These are phyloP conservation scores for Macrophya annulata DNA, from an alignment of 2,888 invertebrate species.

Conservation along the genomic window DNA sequence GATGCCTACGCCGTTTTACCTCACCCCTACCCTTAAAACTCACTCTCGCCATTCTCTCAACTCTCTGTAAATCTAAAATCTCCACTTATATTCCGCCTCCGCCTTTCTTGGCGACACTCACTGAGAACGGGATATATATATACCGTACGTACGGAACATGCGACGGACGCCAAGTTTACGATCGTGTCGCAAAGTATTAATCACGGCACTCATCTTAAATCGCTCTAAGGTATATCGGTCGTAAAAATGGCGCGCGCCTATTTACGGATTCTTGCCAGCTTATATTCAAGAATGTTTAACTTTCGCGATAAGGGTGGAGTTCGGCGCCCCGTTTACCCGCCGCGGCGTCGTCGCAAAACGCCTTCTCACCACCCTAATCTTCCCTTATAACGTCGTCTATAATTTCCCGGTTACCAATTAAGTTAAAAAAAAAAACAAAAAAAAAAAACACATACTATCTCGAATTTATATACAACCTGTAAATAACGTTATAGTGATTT, in stretches of 20 bases:
- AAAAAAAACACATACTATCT: constrained; percentile 5
- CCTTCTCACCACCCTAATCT: not conserved
- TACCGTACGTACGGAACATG: no score
- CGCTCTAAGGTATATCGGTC: constrained; percentile 70
- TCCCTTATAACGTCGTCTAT: not conserved
- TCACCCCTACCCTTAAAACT: constrained; percentile 33
- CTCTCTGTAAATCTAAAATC: not conserved
- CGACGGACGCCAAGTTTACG: constrained; percentile 76
- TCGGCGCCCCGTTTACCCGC: constrained; percentile 2
- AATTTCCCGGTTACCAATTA: constrained; percentile 26
- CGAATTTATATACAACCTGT: not conserved
- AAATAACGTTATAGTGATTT: not conserved
- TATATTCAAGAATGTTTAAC: constrained; percentile 58
- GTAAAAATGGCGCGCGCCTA: constrained; percentile 71
- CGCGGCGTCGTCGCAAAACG: constrained; percentile 39
- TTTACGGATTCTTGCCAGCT: constrained; percentile 70
- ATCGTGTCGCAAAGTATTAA: constrained; percentile 77
- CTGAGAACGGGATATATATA: no score
- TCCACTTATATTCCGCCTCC: constrained; percentile 46
- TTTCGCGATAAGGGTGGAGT: constrained; percentile 44
- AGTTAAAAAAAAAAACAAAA: constrained; percentile 17
- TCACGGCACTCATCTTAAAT: constrained; percentile 75
- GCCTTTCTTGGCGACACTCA: constrained; percentile 35
- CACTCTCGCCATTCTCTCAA: constrained; percentile 29
- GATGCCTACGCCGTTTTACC: constrained; percentile 64